Conservation (phyloP, 2,888 invertebrate species). For the Doris montereyensis region DNA sequence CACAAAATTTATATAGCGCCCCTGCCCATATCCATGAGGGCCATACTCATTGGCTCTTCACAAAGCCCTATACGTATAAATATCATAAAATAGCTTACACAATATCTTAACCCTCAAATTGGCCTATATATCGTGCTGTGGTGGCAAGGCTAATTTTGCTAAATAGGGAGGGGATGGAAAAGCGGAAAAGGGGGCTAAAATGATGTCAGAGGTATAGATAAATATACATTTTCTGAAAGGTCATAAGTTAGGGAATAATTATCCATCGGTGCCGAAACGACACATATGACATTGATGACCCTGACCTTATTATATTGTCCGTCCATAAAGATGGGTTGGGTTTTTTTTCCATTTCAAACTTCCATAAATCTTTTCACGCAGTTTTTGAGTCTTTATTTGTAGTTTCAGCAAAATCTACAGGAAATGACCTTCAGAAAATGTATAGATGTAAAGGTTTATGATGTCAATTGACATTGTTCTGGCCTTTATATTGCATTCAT, state of each 20-base stretch:
- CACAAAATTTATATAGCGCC: no score
- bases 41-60: no score
- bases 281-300: no score
- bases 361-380: no score
- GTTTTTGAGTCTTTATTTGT: no score
- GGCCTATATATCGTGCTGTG: not conserved
- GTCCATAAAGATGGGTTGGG: no score
- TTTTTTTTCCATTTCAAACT: no score
- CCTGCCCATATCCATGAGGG: no score
- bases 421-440: not conserved
- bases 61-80: no score
- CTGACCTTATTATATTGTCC: constrained; percentile 2
- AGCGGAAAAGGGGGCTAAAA: not conserved
- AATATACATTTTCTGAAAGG: constrained; percentile 2
- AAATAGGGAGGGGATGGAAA: not conserved
- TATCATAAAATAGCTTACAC: no score
- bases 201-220: not conserved
- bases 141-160: not conserved
- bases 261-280: not conserved
- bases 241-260: not conserved
- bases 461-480: no score
- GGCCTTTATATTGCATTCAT: no score
- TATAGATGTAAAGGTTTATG: constrained; percentile 11
- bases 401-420: not conserved
- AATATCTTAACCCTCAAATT: constrained; percentile 11